phyloP scores from a whole-genome alignment of 1,140 invertebrate genomes.

The Planococcus citri region DNA sequence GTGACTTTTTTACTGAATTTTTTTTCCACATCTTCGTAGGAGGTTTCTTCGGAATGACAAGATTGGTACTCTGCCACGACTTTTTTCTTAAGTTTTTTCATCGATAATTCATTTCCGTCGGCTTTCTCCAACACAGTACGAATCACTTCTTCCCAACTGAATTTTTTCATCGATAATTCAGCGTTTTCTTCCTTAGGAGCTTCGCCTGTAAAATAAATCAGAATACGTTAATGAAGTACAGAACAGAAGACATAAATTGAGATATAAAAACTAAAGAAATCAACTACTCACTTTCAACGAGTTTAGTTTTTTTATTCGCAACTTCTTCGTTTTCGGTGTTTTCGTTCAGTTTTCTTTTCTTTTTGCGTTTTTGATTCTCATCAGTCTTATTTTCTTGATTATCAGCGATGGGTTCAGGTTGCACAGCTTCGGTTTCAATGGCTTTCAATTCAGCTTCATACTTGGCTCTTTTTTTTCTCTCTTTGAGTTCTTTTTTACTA shows the following conservation, averaged over 20 bases:
- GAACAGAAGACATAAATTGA: no score
- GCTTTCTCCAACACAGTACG: neutral
- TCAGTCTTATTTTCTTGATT: constrained; percentile 23
- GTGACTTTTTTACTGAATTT: neutral
- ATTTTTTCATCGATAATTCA: neutral
- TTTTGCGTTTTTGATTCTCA: constrained; percentile 25
- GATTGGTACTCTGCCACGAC: neutral
- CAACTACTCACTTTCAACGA: neutral
- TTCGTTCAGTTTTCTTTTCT: constrained; percentile 26
- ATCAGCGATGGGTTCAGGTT: neutral
- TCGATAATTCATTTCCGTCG: neutral
- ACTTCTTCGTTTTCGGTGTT: constrained; percentile 26
- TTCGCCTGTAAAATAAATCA: neutral
- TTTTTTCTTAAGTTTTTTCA: neutral
- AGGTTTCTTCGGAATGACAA: neutral
- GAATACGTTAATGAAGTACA: no score
- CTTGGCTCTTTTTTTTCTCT: constrained; percentile 25
- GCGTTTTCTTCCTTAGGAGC: neutral
- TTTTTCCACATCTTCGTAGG: neutral
- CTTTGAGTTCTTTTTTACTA: constrained; percentile 23
- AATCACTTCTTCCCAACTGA: neutral
- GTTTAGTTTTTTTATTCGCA: neutral
- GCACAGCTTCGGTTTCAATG: neutral
- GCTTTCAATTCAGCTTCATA: constrained; percentile 23
- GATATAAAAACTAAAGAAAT: neutral